phyloP scores from a whole-genome alignment of 2,888 invertebrate genomes.

The Theretra japonica region DNA sequence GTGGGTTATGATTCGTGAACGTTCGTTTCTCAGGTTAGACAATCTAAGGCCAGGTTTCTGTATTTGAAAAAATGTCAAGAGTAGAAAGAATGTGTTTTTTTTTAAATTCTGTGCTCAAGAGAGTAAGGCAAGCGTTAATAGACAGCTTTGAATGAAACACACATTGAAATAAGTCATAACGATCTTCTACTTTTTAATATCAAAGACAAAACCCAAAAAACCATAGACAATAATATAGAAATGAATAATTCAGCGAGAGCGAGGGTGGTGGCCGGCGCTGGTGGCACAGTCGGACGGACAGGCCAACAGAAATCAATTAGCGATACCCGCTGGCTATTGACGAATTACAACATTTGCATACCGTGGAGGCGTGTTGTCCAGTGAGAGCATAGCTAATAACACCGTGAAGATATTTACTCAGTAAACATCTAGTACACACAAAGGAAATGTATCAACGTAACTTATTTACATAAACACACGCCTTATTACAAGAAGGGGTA shows the following conservation, averaged over 20 bases:
- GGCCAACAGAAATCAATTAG: slow-evolving; percentile 77
- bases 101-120: neutral
- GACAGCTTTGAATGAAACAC: neutral
- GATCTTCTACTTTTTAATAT: neutral
- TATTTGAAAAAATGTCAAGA: too few relatives aligned
- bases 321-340: slow-evolving; percentile 57
- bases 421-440: too few relatives aligned
- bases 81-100: too few relatives aligned
- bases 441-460: too few relatives aligned
- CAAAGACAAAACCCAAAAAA: neutral
- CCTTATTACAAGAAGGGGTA: too few relatives aligned
- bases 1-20: too few relatives aligned
- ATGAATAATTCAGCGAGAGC: slow-evolving; percentile 53
- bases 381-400: slow-evolving; percentile 3
- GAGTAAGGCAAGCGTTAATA: neutral
- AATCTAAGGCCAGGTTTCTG: too few relatives aligned
- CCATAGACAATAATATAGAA: slow-evolving; percentile 27
- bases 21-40: too few relatives aligned
- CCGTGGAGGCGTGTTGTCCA: slow-evolving; percentile 27
- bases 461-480: too few relatives aligned
- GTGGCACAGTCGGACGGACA: slow-evolving; percentile 61
- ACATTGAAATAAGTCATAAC: neutral
- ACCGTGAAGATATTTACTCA: too few relatives aligned
- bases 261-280: slow-evolving; percentile 24
- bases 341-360: slow-evolving; percentile 56